phyloP scores from a whole-genome alignment of 2,888 invertebrate species.

The Dynastes maya region DNA sequence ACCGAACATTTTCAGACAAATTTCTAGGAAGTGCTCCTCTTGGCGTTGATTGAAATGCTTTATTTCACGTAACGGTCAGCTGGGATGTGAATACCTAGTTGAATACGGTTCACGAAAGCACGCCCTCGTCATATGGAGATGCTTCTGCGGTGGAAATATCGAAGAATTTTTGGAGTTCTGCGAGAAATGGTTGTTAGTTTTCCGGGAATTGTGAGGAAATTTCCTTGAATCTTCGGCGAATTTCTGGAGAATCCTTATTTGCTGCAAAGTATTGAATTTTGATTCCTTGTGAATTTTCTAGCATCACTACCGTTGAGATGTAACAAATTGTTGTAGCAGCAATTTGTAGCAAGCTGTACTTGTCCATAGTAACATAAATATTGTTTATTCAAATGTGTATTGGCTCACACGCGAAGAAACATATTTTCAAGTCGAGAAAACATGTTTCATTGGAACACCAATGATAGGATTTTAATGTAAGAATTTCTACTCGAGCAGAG shows the following conservation, averaged over 20 bases:
- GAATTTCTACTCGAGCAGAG: no score
- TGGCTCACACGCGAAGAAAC: no score
- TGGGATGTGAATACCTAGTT: constrained; percentile 3
- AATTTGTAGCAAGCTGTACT: no score
- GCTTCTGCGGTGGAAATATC: constrained; percentile 2
- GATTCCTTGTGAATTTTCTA: neutral
- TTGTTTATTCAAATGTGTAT: no score
- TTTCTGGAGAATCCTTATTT: neutral
- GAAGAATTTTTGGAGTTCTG: constrained; percentile 21
- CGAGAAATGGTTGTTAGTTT: constrained; percentile 50
- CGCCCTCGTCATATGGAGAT: constrained; percentile 18
- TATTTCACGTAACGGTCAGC: constrained; percentile 55
- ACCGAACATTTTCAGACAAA: constrained; percentile 60
- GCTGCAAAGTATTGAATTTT: no score
- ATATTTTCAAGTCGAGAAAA: no score
- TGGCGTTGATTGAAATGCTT: constrained; percentile 59
- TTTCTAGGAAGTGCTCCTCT: constrained; percentile 57
- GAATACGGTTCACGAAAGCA: constrained; percentile 35
- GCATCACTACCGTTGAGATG: no score
- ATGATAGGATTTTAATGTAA: no score
- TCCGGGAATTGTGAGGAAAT: constrained; percentile 52
- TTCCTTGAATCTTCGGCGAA: constrained; percentile 45
- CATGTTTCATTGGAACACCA: no score
- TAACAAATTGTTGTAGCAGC: no score
- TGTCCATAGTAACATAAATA: no score